A percentile compares a stretch with the other conserved stretches of the same genome.
phyloP scores from a whole-genome alignment of 2,888 invertebrate genomes.

The Xanthia togata region DNA sequence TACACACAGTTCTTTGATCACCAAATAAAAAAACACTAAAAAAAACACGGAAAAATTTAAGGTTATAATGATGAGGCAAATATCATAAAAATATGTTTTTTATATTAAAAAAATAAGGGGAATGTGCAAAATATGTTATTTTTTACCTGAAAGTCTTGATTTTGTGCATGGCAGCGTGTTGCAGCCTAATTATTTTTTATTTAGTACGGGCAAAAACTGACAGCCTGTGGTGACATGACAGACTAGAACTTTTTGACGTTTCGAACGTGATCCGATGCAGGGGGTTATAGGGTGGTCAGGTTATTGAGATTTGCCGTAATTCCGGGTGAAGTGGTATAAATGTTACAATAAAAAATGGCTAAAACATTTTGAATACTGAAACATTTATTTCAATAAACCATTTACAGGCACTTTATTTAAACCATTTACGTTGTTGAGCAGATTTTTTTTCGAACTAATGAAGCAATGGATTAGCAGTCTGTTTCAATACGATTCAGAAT shows the following conservation, averaged over 20 bases:
- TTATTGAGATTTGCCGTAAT: constrained; percentile 24
- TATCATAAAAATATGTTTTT: constrained; percentile 39
- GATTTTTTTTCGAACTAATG: too few species aligned
- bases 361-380: not conserved
- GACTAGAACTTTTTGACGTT: constrained; percentile 72
- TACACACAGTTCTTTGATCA: not conserved
- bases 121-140: constrained; percentile 35
- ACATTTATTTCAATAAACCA: too few species aligned
- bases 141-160: constrained; percentile 87
- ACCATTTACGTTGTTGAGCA: too few species aligned
- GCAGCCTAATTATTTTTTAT: constrained; percentile 82
- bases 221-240: constrained; percentile 88
- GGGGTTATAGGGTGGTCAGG: constrained; percentile 40
- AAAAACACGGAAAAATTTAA: constrained; percentile 60
- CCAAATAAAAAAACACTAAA: constrained; percentile 58
- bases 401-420: too few species aligned
- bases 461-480: too few species aligned
- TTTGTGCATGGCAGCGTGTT: constrained; percentile 89
- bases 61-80: constrained; percentile 86
- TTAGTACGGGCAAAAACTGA: constrained; percentile 88
- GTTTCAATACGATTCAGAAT: too few species aligned
- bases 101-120: not conserved
- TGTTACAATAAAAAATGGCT: not conserved
- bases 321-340: not conserved
- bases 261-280: constrained; percentile 61